Evolutionary conservation across 2,113 vertebrate genomes (phyloP).

Genomic region (Odobenus rosmarus): DNA sequence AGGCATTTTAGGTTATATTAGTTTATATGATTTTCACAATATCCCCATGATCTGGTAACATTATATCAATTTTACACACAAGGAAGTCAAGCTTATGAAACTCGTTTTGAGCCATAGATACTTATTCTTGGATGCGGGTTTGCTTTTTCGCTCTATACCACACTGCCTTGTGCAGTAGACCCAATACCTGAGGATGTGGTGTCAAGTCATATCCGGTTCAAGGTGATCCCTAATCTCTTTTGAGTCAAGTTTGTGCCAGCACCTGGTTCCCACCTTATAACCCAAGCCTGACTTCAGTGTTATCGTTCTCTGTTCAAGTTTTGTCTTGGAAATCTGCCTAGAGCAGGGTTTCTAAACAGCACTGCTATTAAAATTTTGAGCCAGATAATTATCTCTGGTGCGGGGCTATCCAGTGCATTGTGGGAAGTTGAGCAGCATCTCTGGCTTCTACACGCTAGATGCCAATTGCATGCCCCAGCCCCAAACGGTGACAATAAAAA

Average conservation of each 20-base stretch:
- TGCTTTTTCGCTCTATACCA: neutral
- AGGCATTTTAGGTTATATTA: neutral
- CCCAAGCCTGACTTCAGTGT: neutral
- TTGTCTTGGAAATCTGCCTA: neutral
- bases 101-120: neutral
- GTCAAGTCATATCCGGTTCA: neutral
- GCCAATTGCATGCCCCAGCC: neutral
- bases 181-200: neutral
- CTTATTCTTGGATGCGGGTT: neutral
- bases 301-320: neutral
- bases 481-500: neutral
- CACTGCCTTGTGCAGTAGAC: neutral
- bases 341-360: neutral
- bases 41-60: neutral
- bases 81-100: neutral
- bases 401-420: neutral
- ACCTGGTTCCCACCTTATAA: neutral
- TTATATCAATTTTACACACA: neutral
- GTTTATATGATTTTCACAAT: neutral
- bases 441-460: neutral
- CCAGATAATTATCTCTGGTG: neutral
- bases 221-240: neutral
- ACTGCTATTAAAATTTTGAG: neutral
- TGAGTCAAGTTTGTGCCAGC: neutral
- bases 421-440: neutral